Conservation (phyloP, 2,113 vertebrate genomes). For the Atlantisia rogersi region DNA sequence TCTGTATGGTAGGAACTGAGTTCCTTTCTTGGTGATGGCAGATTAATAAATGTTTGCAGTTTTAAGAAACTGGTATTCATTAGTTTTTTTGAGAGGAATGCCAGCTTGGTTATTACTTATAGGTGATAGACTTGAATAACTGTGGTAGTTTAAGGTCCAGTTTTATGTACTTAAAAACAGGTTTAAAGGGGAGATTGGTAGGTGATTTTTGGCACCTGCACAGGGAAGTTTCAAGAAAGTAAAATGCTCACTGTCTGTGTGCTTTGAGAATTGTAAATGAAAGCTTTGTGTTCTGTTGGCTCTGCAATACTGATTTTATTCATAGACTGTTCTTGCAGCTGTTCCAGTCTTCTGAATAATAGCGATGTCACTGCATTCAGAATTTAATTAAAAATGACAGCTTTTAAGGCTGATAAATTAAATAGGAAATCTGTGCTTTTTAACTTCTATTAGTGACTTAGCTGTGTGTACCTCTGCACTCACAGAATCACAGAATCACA, state of each 20-base stretch:
- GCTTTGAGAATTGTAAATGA: neutral
- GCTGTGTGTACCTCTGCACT: neutral
- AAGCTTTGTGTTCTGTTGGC: slow-evolving; percentile 8
- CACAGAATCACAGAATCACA: no score
- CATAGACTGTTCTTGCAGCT: neutral
- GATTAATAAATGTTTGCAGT: neutral
- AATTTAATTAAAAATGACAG: neutral
- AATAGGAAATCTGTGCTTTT: neutral
- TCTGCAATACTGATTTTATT: slow-evolving; percentile 7
- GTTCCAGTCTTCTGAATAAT: neutral
- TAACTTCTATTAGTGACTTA: neutral
- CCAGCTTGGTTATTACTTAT: neutral
- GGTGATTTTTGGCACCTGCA: slow-evolving; percentile 2
- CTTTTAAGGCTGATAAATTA: neutral
- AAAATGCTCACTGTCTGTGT: neutral
- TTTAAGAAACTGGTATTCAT: neutral
- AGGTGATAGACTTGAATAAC: neutral
- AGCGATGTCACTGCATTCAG: neutral
- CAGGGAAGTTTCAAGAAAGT: neutral
- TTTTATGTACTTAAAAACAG: neutral
- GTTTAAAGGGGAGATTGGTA: neutral
- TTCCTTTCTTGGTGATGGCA: slow-evolving; percentile 14
- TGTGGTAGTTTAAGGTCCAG: neutral
- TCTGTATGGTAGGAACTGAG: neutral
- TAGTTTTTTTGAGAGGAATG: neutral